These are phyloP conservation scores for Mizuhopecten yessoensis DNA, from an alignment of 1,140 invertebrate genomes.

Conservation along the genomic window DNA sequence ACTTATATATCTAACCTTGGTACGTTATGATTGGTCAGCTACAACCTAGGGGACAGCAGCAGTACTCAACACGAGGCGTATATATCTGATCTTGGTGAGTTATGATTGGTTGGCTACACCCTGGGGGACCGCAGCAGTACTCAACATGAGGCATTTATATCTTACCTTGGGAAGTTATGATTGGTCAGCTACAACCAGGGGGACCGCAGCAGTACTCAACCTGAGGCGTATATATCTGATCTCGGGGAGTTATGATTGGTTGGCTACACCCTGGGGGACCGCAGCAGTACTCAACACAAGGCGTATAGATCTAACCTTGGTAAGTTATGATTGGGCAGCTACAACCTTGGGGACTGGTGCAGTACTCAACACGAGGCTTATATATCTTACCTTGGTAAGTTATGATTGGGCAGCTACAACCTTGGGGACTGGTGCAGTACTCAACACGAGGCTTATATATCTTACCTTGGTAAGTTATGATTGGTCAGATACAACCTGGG, in stretches of 20 bases:
- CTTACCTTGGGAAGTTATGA: conserved; percentile 68
- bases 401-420: not conserved
- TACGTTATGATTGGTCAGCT: conserved; percentile 58
- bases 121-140: conserved; percentile 67
- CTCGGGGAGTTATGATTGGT: conserved; percentile 65
- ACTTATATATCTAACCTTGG: conserved; percentile 68
- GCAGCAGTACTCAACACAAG: conserved; percentile 72
- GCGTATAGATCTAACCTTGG: conserved; percentile 68
- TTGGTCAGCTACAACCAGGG: not conserved
- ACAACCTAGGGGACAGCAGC: conserved; percentile 60
- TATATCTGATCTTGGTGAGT: conserved; percentile 71
- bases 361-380: conserved; percentile 69
- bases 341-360: conserved; percentile 59
- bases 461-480: conserved; percentile 68
- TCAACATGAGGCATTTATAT: conserved; percentile 69
- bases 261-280: conserved; percentile 49
- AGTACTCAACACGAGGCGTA: conserved; percentile 71
- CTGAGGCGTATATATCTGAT: conserved; percentile 67
- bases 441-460: conserved; percentile 69
- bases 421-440: conserved; percentile 67
- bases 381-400: conserved; percentile 72
- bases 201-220: conserved; percentile 70
- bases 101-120: conserved; percentile 56
- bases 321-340: conserved; percentile 66
- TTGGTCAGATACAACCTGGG: conserved; percentile 43